A percentile compares a stretch with the other conserved stretches of the same genome.
phyloP scores from a whole-genome alignment of 2,888 invertebrate genomes.

The Eupelmus urozonus region DNA sequence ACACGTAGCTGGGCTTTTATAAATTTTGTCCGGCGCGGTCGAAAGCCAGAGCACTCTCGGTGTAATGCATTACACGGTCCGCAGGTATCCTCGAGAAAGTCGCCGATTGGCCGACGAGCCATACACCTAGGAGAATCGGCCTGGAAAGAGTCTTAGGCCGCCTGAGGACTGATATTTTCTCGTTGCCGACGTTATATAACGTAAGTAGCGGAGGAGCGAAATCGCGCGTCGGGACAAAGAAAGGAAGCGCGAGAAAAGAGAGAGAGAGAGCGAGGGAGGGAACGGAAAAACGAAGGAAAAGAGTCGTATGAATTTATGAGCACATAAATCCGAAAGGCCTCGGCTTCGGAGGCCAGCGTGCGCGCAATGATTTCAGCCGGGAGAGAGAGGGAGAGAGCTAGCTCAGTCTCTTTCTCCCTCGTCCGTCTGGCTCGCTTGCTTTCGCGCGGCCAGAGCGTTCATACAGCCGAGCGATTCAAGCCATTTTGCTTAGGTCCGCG shows the following conservation, averaged over 20 bases:
- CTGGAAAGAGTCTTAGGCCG: background rate
- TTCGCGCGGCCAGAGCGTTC: background rate
- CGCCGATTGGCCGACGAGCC: no score
- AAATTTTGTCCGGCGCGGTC: no score
- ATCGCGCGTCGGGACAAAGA: background rate
- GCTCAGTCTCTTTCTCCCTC: slow-evolving; percentile 57
- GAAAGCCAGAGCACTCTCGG: slow-evolving; percentile 5
- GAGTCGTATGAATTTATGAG: slow-evolving; percentile 75
- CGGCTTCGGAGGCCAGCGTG: slow-evolving; percentile 62
- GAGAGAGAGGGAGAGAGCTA: no score
- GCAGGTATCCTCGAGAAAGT: background rate
- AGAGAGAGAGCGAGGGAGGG: slow-evolving; percentile 32
- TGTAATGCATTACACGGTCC: slow-evolving; percentile 26
- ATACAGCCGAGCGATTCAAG: slow-evolving; percentile 41
- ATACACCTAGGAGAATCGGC: no score
- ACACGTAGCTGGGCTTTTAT: no score
- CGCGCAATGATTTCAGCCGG: slow-evolving; percentile 67
- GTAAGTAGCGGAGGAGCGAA: slow-evolving; percentile 3
- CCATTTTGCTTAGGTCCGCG: slow-evolving; percentile 59
- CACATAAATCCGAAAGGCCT: slow-evolving; percentile 73
- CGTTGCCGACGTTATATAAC: slow-evolving; percentile 1
- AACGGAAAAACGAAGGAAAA: slow-evolving; percentile 68
- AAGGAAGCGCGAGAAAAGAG: background rate
- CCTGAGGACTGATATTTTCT: slow-evolving; percentile 21
- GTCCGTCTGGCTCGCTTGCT: slow-evolving; percentile 4